phyloP scores from a whole-genome alignment of 2,797 vertebrate genomes.

The Rhyacichthys aspro region DNA sequence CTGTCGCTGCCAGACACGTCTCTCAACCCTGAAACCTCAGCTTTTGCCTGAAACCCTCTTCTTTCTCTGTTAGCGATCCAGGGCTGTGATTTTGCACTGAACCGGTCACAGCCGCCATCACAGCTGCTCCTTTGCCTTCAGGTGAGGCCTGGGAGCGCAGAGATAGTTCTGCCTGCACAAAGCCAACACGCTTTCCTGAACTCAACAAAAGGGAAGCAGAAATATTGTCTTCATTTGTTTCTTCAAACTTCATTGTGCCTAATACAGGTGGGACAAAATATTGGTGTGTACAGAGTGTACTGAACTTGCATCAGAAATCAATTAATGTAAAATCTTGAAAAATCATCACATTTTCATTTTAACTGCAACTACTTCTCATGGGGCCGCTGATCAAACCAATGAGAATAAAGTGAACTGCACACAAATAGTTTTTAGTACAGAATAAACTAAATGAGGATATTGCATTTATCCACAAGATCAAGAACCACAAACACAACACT shows the following conservation, averaged over 20 bases:
- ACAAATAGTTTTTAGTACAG: no score
- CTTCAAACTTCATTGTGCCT: conserved; percentile 17
- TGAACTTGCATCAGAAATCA: no score
- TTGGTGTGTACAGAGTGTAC: no score
- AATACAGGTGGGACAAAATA: no score
- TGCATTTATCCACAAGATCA: no score
- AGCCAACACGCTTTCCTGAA: conserved; percentile 11
- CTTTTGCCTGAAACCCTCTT: conserved; percentile 14
- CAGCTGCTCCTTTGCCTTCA: conserved; percentile 57
- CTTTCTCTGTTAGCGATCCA: conserved; percentile 60
- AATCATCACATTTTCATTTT: no score
- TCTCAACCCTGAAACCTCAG: conserved; percentile 53
- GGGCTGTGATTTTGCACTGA: conserved; percentile 63
- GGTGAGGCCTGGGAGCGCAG: conserved; percentile 61
- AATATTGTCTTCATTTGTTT: conserved; percentile 29
- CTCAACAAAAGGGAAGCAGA: conserved; percentile 16
- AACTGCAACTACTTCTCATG: no score
- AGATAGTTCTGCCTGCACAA: conserved; percentile 72
- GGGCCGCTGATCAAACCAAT: no score
- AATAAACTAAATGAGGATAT: no score
- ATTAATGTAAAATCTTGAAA: no score
- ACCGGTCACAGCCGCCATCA: conserved; percentile 56
- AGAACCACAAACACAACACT: no score
- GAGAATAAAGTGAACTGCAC: no score
- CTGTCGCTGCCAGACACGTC: conserved; percentile 55